Conservation (phyloP, 2,888 invertebrate genomes). For the Pseudeuparius sepicola region DNA sequence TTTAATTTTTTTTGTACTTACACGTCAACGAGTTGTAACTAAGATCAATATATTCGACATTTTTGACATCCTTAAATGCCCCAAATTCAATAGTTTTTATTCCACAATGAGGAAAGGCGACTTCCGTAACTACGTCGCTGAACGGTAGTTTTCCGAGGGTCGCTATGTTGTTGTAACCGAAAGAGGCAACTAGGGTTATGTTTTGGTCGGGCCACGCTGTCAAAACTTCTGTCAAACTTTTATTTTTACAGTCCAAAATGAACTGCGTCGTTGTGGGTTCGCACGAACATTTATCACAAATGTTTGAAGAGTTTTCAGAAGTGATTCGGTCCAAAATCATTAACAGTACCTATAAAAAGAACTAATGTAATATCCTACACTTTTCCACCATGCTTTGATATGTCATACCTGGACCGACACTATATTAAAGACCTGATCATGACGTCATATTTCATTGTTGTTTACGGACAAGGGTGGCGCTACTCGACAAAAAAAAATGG, state of each 20-base stretch:
- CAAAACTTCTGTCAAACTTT: slow-evolving; percentile 28
- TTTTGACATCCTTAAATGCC: slow-evolving; percentile 43
- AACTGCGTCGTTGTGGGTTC: slow-evolving; percentile 24
- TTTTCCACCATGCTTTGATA: too few species aligned
- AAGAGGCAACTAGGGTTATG: slow-evolving; percentile 43
- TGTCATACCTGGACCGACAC: too few species aligned
- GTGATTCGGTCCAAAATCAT: background rate
- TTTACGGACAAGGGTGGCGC: too few species aligned
- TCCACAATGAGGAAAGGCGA: slow-evolving; percentile 45
- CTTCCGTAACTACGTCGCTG: slow-evolving; percentile 41
- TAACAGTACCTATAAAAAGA: slow-evolving; percentile 17
- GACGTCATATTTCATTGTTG: too few species aligned
- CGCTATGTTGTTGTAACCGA: slow-evolving; percentile 46
- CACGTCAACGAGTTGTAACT: slow-evolving; percentile 48
- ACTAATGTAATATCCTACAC: slow-evolving; percentile 2
- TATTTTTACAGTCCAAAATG: slow-evolving; percentile 30
- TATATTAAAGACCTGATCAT: too few species aligned
- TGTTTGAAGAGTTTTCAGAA: slow-evolving; percentile 16
- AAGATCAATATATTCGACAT: slow-evolving; percentile 46
- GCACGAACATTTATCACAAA: slow-evolving; percentile 32
- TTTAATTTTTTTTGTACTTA: too few species aligned
- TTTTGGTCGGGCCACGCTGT: slow-evolving; percentile 36
- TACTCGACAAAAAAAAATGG: too few species aligned
- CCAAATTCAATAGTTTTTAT: slow-evolving; percentile 44
- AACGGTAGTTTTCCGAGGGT: slow-evolving; percentile 40